Evolutionary conservation across 2,113 vertebrate species (phyloP).

Genomic region (Oxyruncus cristatus): DNA sequence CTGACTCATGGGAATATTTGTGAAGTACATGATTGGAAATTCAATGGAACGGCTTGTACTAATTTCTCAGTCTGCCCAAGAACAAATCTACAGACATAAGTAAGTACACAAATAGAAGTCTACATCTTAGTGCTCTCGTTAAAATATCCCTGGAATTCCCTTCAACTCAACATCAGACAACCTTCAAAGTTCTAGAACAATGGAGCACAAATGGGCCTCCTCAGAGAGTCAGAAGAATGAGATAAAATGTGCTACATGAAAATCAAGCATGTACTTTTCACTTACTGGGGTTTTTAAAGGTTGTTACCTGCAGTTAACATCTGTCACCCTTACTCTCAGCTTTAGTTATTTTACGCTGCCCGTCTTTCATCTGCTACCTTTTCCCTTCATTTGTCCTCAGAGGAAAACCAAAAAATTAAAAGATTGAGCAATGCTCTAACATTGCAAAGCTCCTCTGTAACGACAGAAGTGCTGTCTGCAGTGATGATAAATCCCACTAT

Average conservation of each 20-base stretch:
- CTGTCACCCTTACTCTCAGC: not conserved
- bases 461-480: not conserved
- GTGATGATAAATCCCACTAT: not conserved
- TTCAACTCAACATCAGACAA: not conserved
- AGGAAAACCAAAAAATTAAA: not conserved
- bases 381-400: not conserved
- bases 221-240: not conserved
- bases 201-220: not conserved
- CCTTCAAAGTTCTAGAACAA: not conserved
- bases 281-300: not conserved
- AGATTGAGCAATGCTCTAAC: not conserved
- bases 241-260: not conserved
- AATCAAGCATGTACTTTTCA: not conserved
- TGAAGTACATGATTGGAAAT: slow-evolving; percentile 21
- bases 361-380: not conserved
- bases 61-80: not conserved
- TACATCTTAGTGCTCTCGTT: not conserved
- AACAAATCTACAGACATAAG: not conserved
- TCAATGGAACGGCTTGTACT: not conserved
- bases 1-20: slow-evolving; percentile 11
- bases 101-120: not conserved
- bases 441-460: not conserved
- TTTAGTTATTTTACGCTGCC: not conserved
- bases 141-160: not conserved
- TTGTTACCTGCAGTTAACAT: not conserved